A percentile compares a stretch with the other conserved stretches of the same genome.
These are phyloP conservation scores for Omphaloscelis lunosa DNA, from an alignment of 2,888 invertebrate genomes.

Conservation along the genomic window DNA sequence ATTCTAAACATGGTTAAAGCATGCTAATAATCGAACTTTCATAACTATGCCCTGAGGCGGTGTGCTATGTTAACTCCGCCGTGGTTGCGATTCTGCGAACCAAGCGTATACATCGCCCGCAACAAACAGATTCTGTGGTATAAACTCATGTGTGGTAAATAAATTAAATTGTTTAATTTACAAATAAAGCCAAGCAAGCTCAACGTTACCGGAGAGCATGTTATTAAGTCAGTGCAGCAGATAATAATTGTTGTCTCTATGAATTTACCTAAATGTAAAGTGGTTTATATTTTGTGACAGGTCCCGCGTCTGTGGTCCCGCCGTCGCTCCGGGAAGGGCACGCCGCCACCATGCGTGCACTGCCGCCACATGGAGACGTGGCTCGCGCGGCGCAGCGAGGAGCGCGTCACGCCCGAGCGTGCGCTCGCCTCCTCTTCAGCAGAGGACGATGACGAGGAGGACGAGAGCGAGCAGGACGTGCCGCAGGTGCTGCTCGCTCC, in stretches of 20 bases:
- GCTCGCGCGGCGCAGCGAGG: conserved; percentile 89
- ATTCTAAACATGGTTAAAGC: conserved; percentile 10
- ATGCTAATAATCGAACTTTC: conserved; percentile 5
- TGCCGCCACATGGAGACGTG: conserved; percentile 95
- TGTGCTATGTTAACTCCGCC: conserved; percentile 1
- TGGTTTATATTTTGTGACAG: conserved; percentile 73
- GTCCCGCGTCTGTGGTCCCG: conserved; percentile 92
- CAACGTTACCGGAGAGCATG: conserved; percentile 25
- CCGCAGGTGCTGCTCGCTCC: conserved; percentile 92
- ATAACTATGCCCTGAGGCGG: neutral
- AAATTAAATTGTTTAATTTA: conserved; percentile 20
- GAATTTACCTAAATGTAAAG: conserved; percentile 5
- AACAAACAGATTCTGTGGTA: conserved; percentile 5
- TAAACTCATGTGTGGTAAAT: neutral
- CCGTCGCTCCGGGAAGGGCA: conserved; percentile 92
- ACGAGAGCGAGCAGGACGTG: conserved; percentile 87
- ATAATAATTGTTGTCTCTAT: conserved; percentile 15
- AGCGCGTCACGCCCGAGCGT: conserved; percentile 83
- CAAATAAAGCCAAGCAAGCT: neutral
- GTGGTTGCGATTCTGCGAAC: conserved; percentile 2
- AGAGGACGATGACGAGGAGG: conserved; percentile 88
- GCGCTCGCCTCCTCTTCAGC: conserved; percentile 83
- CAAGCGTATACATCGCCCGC: neutral
- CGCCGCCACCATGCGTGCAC: conserved; percentile 94
- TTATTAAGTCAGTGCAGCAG: conserved; percentile 24